Base-by-base conservation (phyloP, 2,797 vertebrate species). In the Chaetodon trifasciatus region DNA sequence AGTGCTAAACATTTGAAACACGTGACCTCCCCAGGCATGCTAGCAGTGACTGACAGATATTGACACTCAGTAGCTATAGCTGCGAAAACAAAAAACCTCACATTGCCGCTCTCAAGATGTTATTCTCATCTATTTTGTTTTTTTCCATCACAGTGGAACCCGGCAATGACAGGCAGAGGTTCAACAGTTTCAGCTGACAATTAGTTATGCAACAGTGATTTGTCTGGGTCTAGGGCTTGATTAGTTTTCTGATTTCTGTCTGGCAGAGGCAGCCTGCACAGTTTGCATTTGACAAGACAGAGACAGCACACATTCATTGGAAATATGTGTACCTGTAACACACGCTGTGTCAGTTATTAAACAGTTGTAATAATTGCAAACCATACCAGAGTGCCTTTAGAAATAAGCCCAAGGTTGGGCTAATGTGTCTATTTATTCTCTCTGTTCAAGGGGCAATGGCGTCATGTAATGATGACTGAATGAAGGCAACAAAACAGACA, bases 201-300 rank as follows among this genome's bases (percentile, higher is more conserved):
- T 92, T 89, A 91, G 88, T 89, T 89, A 87, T 21, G 81, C 87
- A 91, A 81, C 80, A 91, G 86, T 1, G 46, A 75, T 80, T 91
- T 76, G 37, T 83, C 82, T 64, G 82, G 39, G 55, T 77, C 76
- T 24, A 57, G 62, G 70, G 83, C 67, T 86, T 86, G 76, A 91
- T 93, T 91, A 65, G 81, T 71, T 90, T 86, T 73, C 76, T 80
- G 73, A 83, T 86, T 86, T 82, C 52, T 1, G n/a, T 73, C n/a
- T 72, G 63, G 46, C 5, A 1, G 78, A 64, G 46, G 70, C 78
- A 80, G 67, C 39, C 19, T 7, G 68, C 37, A 28, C 77, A 23
- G 13, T 61, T 39, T 53, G 69, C 80, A 81, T 72, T 67, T 53
- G 70, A 76, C 68, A 62, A 82, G 66, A 70, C n/a, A 65, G 28